Conservation (phyloP, 2,113 vertebrate species). For the Siphamia tubifer region DNA sequence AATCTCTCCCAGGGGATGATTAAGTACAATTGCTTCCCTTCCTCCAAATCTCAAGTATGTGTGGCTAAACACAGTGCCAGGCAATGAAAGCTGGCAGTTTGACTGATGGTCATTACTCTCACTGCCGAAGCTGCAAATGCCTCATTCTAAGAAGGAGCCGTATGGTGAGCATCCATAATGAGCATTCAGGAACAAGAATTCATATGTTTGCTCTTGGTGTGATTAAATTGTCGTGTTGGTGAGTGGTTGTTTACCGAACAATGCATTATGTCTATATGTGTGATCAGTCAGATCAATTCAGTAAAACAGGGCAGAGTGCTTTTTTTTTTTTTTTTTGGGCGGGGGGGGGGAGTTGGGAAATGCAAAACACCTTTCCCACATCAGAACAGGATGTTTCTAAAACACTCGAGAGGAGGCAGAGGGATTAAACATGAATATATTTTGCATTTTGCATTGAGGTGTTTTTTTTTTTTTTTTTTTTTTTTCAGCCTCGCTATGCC, state of each 20-base stretch:
- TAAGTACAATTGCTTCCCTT: no score
- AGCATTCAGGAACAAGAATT: constrained; percentile 52
- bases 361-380: constrained; percentile 20
- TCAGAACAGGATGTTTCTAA: constrained; percentile 10
- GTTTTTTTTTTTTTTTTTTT: no score
- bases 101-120: constrained; percentile 67
- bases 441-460: constrained; percentile 46
- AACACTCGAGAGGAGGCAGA: not conserved
- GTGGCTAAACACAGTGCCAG: constrained; percentile 48
- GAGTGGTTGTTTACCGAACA: constrained; percentile 58
- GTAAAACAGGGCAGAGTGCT: not conserved
- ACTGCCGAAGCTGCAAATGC: constrained; percentile 45
- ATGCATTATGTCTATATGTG: constrained; percentile 27
- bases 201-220: constrained; percentile 58
- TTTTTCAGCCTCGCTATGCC: constrained; percentile 1
- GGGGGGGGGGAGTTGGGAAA: constrained; percentile 12
- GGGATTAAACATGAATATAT: constrained; percentile 44
- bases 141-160: constrained; percentile 58
- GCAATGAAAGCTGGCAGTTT: constrained; percentile 61
- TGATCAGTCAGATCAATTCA: constrained; percentile 29
- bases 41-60: constrained; percentile 46
- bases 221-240: constrained; percentile 57
- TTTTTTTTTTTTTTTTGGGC: not conserved
- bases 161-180: constrained; percentile 65
- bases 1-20: no score